A percentile compares a stretch with the other conserved stretches of the same genome.
Conservation (phyloP, 2,113 vertebrate genomes). For the Caranx ignobilis region DNA sequence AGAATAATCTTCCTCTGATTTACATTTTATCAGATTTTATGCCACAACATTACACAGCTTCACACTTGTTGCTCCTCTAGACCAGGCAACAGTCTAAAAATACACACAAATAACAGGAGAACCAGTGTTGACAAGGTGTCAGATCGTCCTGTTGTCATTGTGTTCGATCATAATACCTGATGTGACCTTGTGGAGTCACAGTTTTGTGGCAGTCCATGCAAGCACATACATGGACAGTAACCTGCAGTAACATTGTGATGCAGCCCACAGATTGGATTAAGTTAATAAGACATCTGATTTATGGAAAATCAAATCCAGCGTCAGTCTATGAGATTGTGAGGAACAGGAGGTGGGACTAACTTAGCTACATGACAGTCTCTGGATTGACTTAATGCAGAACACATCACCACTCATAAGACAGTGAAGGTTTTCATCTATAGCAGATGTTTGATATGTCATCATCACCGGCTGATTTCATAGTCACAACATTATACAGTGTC, state of each 20-base stretch:
- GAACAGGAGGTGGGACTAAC: background rate
- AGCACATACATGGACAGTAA: background rate
- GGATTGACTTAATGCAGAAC: background rate
- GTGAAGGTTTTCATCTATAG: background rate
- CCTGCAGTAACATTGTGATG: background rate
- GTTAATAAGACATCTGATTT: slow-evolving; percentile 14
- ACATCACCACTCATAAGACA: background rate
- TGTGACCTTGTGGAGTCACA: background rate
- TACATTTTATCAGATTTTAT: background rate
- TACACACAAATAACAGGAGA: background rate
- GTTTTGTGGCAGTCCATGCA: too few species aligned
- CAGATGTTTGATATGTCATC: background rate
- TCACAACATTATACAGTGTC: background rate
- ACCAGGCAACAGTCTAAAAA: background rate
- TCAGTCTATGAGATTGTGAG: slow-evolving; percentile 8
- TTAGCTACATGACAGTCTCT: too few species aligned
- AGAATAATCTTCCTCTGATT: background rate
- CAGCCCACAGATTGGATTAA: background rate
- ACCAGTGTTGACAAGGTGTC: background rate
- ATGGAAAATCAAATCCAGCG: background rate
- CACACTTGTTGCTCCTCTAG: background rate
- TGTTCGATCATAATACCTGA: background rate
- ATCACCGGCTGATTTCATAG: background rate
- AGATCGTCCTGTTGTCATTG: background rate
- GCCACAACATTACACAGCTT: background rate